Conservation (phyloP, 2,888 invertebrate genomes). For the Ornithoptera priamus region DNA sequence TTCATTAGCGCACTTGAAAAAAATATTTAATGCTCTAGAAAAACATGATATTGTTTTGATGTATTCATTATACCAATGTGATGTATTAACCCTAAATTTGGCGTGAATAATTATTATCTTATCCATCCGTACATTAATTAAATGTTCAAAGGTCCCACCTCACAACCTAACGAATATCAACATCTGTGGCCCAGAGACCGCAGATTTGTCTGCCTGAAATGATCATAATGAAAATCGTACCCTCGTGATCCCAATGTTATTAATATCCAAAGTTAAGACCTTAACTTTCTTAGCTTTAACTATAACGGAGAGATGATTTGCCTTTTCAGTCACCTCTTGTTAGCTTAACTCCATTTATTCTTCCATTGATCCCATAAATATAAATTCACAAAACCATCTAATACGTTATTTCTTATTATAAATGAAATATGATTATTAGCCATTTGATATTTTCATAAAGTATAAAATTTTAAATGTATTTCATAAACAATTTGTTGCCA, state of each 20-base stretch:
- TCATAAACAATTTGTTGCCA: no score
- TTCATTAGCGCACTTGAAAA: not conserved
- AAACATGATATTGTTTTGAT: not conserved
- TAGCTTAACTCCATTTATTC: not conserved
- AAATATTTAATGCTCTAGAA: not conserved
- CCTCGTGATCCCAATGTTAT: conserved; percentile 24
- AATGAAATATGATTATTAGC: no score
- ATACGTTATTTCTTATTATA: no score
- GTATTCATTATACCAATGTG: not conserved
- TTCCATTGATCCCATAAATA: no score
- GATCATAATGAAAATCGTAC: conserved; percentile 24
- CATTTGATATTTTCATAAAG: no score
- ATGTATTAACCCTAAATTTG: not conserved
- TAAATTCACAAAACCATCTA: no score
- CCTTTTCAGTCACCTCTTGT: not conserved
- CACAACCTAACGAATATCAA: conserved; percentile 20
- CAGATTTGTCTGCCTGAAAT: conserved; percentile 18
- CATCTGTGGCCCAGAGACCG: conserved; percentile 22
- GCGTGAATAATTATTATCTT: not conserved
- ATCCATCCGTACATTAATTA: conserved; percentile 7
- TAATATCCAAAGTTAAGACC: conserved; percentile 11
- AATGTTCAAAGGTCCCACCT: conserved; percentile 13
- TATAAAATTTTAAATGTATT: no score
- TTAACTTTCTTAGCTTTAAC: conserved; percentile 9
- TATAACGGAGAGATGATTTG: conserved; percentile 4